Conservation (phyloP, 2,888 invertebrate species). For the Xylocampa areola region DNA sequence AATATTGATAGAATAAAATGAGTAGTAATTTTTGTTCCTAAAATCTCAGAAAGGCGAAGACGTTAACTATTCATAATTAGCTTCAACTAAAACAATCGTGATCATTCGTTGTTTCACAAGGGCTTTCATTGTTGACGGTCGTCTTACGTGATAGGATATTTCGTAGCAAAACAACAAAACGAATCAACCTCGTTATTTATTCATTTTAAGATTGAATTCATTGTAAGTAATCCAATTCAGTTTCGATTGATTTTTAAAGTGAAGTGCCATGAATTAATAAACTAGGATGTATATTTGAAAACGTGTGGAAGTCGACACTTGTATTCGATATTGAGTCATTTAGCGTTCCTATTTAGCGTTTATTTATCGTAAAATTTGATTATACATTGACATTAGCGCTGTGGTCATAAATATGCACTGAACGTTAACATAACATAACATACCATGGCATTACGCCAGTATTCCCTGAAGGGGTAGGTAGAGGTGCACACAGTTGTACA, state of each 20-base stretch:
- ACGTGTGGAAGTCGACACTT: not conserved
- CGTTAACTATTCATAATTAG: no score
- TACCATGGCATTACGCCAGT: no score
- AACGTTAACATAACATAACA: no score
- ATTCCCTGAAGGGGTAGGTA: no score
- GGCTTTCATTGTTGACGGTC: no score
- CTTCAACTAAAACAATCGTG: no score
- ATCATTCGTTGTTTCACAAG: no score
- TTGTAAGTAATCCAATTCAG: conserved; percentile 15
- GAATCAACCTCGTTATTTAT: conserved; percentile 8
- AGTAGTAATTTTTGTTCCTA: not conserved
- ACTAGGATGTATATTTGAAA: not conserved
- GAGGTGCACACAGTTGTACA: no score
- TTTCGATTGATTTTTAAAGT: conserved; percentile 20
- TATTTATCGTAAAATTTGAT: no score
- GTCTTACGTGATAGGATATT: not conserved
- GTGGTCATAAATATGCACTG: no score
- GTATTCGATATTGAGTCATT: not conserved
- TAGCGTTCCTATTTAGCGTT: not conserved
- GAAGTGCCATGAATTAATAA: conserved; percentile 21
- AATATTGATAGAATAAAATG: not conserved
- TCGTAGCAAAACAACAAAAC: not conserved
- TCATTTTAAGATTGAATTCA: conserved; percentile 7
- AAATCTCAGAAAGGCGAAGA: no score
- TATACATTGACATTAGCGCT: no score